A percentile compares a stretch with the other conserved stretches of the same genome.
These are phyloP conservation scores for Mongoloraphidia duomilia DNA, from an alignment of 2,888 invertebrate species.

Conservation along the genomic window DNA sequence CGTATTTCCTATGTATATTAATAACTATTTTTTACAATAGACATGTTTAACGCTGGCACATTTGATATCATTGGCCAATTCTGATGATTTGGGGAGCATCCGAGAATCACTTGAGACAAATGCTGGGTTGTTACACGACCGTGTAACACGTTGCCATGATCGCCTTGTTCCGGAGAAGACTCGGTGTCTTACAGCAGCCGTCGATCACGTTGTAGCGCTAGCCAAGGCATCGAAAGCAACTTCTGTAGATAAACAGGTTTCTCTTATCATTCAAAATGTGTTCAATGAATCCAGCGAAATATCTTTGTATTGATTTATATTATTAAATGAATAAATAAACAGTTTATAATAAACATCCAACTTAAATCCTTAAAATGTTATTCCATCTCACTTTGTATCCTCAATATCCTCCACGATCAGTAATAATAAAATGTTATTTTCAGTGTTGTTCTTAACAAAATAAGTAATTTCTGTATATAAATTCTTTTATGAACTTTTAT, in stretches of 20 bases:
- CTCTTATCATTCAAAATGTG: conserved; percentile 6
- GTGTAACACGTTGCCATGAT: conserved; percentile 27
- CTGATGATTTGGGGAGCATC: conserved; percentile 42
- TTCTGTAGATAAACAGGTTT: neutral
- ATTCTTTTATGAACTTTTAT: no score
- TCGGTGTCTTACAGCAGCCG: conserved; percentile 22
- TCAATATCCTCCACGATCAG: no score
- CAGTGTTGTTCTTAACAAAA: no score
- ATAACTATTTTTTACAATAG: conserved; percentile 30
- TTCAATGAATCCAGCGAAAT: conserved; percentile 3
- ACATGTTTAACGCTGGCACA: conserved; percentile 62
- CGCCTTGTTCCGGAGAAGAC: conserved; percentile 31
- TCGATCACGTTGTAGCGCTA: conserved; percentile 14
- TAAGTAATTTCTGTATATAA: no score
- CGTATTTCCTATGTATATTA: conserved; percentile 8
- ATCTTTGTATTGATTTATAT: neutral
- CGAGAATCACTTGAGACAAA: conserved; percentile 36
- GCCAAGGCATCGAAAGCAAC: no score
- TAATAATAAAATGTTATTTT: no score
- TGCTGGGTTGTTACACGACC: conserved; percentile 24
- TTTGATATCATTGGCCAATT: conserved; percentile 41
- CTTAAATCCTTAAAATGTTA: no score
- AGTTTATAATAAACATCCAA: no score
- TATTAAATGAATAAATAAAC: no score
- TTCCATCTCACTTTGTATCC: no score